Base-by-base conservation (phyloP, 2,888 invertebrate genomes). In the Omphaloscelis lunosa region DNA sequence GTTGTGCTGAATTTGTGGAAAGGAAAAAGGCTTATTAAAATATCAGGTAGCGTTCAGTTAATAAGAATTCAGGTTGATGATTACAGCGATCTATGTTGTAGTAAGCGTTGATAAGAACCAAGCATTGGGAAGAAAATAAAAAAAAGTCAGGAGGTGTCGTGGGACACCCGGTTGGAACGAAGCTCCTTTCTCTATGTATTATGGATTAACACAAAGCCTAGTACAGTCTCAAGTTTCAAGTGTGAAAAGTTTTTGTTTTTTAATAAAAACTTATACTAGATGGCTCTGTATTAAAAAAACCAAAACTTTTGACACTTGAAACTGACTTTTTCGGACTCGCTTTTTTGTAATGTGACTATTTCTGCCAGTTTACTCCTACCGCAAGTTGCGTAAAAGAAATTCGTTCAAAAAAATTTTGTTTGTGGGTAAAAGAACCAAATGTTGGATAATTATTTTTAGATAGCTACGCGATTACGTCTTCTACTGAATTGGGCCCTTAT, bases 21-120 rank as follows among this genome's bases (percentile, higher is more conserved):
- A 51, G 20, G 39, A 58, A 3, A 53, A 34, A 58, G 59, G 11
- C 9, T 68, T 75, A 77, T 53, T 82, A 70, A 39, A 34, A 51
- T 58, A 11, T 56, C 39, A 48, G 29, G 39, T 67, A 17, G 8
- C 15, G 6, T 11, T 27, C 20, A 12, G 20, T 27, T 65, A 45
- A 20, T 45, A 45, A 27, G 20, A 23, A 66, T 12, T 48, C 20
- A 20, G 12, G 2, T 58, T 58, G 17, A 8, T 58, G 8, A 8
- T 27, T 17, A 58, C 15, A 27, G 17, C 27, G n/a, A n/a, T 56
- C 5, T 56, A n/a, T 12, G n/a, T 23, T n/a, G n/a, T 27, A 1
- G 27, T 27, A 58, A 58, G 6, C 27, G 2, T 11, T 6, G 12
- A 6, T 15, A 27, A 6, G 27, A 27, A 27, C 27, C 27, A 27